Evolutionary conservation across 1,140 invertebrate species (phyloP).

Genomic region (Teleopsis dalmanni): DNA sequence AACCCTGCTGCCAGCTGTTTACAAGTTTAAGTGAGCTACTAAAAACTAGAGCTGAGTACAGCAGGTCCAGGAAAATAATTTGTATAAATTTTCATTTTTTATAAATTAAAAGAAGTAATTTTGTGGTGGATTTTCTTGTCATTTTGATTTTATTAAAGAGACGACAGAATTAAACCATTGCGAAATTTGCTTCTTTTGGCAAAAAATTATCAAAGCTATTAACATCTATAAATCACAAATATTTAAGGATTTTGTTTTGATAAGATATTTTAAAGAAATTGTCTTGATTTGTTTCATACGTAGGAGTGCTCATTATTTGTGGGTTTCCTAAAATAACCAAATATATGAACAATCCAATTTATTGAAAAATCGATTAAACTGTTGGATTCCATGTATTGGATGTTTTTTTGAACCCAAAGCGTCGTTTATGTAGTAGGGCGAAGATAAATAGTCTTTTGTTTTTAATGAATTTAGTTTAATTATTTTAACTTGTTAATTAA

Average conservation of each 20-base stretch:
- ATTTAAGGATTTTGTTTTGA: not conserved
- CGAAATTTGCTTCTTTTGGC: slow-evolving; percentile 13
- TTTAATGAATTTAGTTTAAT: not conserved
- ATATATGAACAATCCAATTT: slow-evolving; percentile 8
- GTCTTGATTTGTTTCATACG: not conserved
- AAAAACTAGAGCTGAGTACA: too few relatives aligned
- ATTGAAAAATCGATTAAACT: slow-evolving; percentile 1
- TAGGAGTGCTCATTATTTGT: not conserved
- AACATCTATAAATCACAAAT: too few relatives aligned
- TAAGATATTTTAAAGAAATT: not conserved
- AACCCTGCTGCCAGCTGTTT: too few relatives aligned
- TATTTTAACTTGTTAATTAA: not conserved
- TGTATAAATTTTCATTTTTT: too few relatives aligned
- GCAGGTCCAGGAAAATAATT: too few relatives aligned
- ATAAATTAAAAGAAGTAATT: slow-evolving; percentile 11
- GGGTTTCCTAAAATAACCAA: slow-evolving; percentile 6
- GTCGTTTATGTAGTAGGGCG: not conserved
- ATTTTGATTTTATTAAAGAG: slow-evolving; percentile 11
- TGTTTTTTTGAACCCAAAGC: slow-evolving; percentile 7
- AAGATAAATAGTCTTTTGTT: not conserved
- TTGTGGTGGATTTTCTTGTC: slow-evolving; percentile 14
- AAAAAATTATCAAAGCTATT: not conserved
- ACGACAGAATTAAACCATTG: slow-evolving; percentile 15
- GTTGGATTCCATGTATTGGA: slow-evolving; percentile 5
- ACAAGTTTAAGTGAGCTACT: too few relatives aligned